Base-by-base conservation (phyloP, 2,797 vertebrate species). In the Xerus rutilus region DNA sequence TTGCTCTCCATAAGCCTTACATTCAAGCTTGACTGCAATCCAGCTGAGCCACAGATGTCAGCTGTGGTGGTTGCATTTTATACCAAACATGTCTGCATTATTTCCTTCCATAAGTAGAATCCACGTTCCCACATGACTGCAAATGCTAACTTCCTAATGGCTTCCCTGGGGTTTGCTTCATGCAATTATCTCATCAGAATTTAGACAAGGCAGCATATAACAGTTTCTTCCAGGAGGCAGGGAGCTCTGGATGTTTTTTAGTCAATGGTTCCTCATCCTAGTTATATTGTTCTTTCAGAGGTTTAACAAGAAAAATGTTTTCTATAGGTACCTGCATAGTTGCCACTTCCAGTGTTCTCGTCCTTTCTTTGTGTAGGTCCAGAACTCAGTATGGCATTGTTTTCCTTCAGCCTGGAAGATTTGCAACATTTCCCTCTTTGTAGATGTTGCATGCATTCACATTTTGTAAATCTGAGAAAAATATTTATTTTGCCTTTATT, bases 131-230 rank as follows among this genome's bases (percentile, higher is more conserved):
- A 84, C 30, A 54, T 52, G 86, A 91, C 52, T 77, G 69, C 89
- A 78, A 89, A 89, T 47, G 84, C 88, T 89, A 88, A 94, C 85
- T 90, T 91, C 85, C 83, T 82, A 89, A 96, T 87, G 59, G 88
- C 86, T 89, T 95, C 78, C 86, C 92, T 86, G 65, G 96, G 95
- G 83, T 94, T 96, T 57, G 78, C 77, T 70, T 83, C 82, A 91
- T 94, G 74, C 23, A 82, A 88, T 95, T 77, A 96, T 79, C 77
- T 94, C 81, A 87, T 93, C 74, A 95, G 84, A 96, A 72, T 92
- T 89, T 93, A 93, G 96, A 93, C 70, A 94, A 96, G 95, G 73
- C 87, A 86, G 64, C 84, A 83, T 64, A 7, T 25, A 91, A 70
- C 74, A 73, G 35, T 94, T 76, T 89, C 59, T 83, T 85, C 86